phyloP scores from a whole-genome alignment of 2,888 invertebrate genomes.

The Pterostichus niger region DNA sequence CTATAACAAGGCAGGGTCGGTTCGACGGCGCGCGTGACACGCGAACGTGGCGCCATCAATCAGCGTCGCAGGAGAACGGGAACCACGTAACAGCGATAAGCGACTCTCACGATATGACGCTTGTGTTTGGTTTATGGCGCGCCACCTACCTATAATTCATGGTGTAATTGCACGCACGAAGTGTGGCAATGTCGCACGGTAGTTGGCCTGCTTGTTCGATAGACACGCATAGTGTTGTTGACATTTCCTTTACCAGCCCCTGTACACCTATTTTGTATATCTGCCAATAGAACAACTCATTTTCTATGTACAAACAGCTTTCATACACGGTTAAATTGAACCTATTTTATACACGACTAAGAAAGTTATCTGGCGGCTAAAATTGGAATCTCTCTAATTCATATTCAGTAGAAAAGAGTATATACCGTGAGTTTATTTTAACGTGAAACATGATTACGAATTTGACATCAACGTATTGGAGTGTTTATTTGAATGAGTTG shows the following conservation, averaged over 20 bases:
- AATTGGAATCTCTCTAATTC: too few relatives aligned
- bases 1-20: slow-evolving; percentile 44
- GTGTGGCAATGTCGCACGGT: slow-evolving; percentile 40
- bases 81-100: slow-evolving; percentile 72
- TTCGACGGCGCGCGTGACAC: slow-evolving; percentile 23
- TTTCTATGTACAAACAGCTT: neutral
- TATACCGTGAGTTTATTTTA: too few relatives aligned
- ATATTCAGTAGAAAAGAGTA: too few relatives aligned
- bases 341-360: too few relatives aligned
- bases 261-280: neutral
- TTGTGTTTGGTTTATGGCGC: slow-evolving; percentile 75
- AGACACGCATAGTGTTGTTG: slow-evolving; percentile 15
- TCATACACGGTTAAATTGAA: neutral
- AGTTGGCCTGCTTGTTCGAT: slow-evolving; percentile 8
- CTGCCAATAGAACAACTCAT: neutral
- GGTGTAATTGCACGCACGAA: slow-evolving; percentile 62
- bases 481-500: too few relatives aligned
- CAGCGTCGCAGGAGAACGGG: slow-evolving; percentile 3
- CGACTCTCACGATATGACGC: slow-evolving; percentile 77
- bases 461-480: too few relatives aligned
- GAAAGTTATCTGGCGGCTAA: too few relatives aligned
- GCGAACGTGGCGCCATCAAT: slow-evolving; percentile 41
- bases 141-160: slow-evolving; percentile 60
- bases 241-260: slow-evolving; percentile 15
- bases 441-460: too few relatives aligned